Base-by-base conservation (phyloP, 1,140 invertebrate genomes). In the Pteromalus puparum region DNA sequence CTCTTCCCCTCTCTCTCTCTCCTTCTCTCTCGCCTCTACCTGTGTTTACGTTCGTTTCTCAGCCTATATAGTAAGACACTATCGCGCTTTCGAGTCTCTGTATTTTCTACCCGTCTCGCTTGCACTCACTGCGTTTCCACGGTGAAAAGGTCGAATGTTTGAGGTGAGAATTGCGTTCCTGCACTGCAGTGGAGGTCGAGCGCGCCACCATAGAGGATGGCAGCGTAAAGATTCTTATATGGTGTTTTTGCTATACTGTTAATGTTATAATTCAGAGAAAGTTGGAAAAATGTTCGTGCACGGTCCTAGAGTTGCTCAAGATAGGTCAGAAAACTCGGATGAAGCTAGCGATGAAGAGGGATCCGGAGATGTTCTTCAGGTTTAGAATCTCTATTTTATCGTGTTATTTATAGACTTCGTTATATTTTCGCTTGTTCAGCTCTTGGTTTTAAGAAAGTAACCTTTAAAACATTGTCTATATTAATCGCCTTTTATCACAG, bases 401-500 rank as follows among this genome's bases (percentile, higher is more conserved):
- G 13, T 74, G 7, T 74, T n/a, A 61, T n/a, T 61, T 61, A 53
- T 53, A 21, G 12, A 10, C 18, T 21, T 53, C 15, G 21, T 5
- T 61, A 42, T 42, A 42, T 9, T 42, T 7, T 42, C 7, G 10
- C 38, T 34, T 34, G 30, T 34, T 34, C 30, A 5, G 30, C 0
- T 34, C 38, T 42, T 10, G 9, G 1, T 61, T 7, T 61, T 61
- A n/a, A 6, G 21, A 61, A n/a, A 61, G 18, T 7, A 21, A 6
- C 4, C 18, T 21, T n/a, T 61, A 5, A n/a, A 61, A 21, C 0
- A 61, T n/a, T 1, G 5, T 61, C 13, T 46, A 46, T 4, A 28
- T 48, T 48, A 10, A 15, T 48, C 30, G 9, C 1, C 9, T 42
- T 67, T 12, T 67, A 42, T 42, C 38, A 34, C 91, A 97, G 97